A percentile compares a stretch with the other conserved stretches of the same genome.
Conservation (phyloP, 2,797 vertebrate species). For the Okamejei kenojei region DNA sequence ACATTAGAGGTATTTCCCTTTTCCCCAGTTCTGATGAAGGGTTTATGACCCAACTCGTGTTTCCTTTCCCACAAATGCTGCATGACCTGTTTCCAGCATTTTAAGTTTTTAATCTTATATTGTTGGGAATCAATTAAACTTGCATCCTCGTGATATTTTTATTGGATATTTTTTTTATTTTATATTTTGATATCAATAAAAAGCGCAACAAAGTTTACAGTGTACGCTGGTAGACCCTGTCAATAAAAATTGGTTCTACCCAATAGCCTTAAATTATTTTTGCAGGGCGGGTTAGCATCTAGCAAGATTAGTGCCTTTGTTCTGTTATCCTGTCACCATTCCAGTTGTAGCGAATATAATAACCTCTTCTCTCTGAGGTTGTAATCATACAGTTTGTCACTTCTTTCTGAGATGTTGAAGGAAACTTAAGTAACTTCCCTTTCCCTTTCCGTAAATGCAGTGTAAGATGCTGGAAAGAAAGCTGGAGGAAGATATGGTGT, state of each 20-base stretch:
- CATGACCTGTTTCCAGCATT: too few species aligned
- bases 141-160: too few species aligned
- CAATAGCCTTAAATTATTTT: neutral
- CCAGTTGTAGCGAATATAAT: neutral
- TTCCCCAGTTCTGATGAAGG: too few species aligned
- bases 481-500: slow-evolving; percentile 84
- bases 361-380: neutral
- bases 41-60: too few species aligned
- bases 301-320: neutral
- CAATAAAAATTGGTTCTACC: neutral
- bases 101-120: too few species aligned
- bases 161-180: too few species aligned
- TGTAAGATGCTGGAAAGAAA: slow-evolving; percentile 82
- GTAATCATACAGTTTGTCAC: neutral
- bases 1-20: too few species aligned
- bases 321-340: neutral
- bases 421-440: neutral
- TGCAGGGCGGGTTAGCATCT: neutral
- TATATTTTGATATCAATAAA: too few species aligned
- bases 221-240: too few species aligned
- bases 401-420: neutral
- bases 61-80: too few species aligned
- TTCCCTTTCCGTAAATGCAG: slow-evolving; percentile 53
- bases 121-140: too few species aligned
- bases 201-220: neutral